Conservation (phyloP, 2,888 invertebrate species). For the Stenodera caucasica region DNA sequence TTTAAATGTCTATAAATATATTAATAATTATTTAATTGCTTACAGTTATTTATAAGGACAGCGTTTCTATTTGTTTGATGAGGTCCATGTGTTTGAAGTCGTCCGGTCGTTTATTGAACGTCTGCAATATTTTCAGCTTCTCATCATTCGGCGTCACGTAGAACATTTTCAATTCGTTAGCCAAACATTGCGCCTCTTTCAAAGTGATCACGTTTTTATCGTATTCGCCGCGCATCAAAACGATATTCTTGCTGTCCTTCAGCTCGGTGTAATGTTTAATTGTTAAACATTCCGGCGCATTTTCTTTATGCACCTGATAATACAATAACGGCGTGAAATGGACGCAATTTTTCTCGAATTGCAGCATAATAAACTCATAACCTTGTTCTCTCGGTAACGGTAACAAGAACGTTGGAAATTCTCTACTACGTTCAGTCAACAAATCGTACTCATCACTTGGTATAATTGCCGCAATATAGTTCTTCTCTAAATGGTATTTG, state of each 20-base stretch:
- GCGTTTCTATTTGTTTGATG: constrained; percentile 73
- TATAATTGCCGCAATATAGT: constrained; percentile 71
- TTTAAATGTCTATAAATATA: too few species aligned
- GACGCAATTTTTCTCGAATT: constrained; percentile 70
- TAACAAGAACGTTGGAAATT: constrained; percentile 73
- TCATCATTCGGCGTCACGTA: constrained; percentile 68
- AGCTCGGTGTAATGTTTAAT: constrained; percentile 79
- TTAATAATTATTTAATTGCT: too few species aligned
- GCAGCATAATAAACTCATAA: constrained; percentile 83
- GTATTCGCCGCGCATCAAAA: constrained; percentile 85
- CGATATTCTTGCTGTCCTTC: constrained; percentile 67
- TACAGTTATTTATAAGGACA: constrained; percentile 57
- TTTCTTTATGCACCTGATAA: constrained; percentile 86
- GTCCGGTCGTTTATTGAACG: constrained; percentile 71
- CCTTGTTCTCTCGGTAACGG: constrained; percentile 81
- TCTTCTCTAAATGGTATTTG: constrained; percentile 76
- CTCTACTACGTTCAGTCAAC: constrained; percentile 62
- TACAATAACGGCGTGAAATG: constrained; percentile 85
- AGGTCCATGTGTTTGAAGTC: constrained; percentile 83
- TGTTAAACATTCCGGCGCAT: constrained; percentile 84
- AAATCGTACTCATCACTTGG: constrained; percentile 63
- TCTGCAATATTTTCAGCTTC: constrained; percentile 66
- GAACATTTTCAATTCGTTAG: constrained; percentile 83
- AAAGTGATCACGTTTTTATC: constrained; percentile 75
- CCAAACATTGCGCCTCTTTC: constrained; percentile 82